Conservation (phyloP, 2,113 vertebrate species). For the Neogobius melanostomus region DNA sequence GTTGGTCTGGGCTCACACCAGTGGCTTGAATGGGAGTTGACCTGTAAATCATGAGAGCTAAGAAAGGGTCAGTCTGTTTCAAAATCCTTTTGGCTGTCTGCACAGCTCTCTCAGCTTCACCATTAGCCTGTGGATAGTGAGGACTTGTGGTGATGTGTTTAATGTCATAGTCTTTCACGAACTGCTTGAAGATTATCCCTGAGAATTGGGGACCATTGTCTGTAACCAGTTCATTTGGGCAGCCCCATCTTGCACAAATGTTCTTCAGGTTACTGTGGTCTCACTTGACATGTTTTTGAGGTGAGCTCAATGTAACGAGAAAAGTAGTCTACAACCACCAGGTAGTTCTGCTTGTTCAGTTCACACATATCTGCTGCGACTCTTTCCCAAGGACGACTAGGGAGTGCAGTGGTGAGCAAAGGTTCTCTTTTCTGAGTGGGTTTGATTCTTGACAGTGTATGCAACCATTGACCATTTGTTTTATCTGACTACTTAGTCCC, state of each 20-base stretch:
- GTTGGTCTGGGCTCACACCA: not conserved
- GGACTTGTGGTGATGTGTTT: not conserved
- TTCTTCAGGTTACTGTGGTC: no score
- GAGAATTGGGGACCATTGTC: not conserved
- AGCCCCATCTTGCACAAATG: not conserved
- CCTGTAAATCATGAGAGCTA: not conserved
- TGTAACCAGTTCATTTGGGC: not conserved
- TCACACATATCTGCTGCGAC: not conserved
- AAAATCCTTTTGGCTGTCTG: not conserved
- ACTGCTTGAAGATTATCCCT: not conserved
- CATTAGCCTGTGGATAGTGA: not conserved
- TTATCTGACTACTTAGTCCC: not conserved
- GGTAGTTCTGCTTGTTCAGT: no score
- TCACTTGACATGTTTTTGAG: no score
- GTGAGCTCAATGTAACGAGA: no score
- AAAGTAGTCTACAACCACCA: no score
- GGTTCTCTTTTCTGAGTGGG: slow-evolving; percentile 7
- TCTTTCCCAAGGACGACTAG: not conserved
- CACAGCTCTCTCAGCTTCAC: not conserved
- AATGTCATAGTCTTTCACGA: not conserved
- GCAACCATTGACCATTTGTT: not conserved
- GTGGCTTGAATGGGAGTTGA: not conserved
- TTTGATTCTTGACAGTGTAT: not conserved
- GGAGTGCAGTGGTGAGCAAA: not conserved
- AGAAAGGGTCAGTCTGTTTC: no score